Conservation (phyloP, 2,113 vertebrate genomes). For the Mastomys coucha region DNA sequence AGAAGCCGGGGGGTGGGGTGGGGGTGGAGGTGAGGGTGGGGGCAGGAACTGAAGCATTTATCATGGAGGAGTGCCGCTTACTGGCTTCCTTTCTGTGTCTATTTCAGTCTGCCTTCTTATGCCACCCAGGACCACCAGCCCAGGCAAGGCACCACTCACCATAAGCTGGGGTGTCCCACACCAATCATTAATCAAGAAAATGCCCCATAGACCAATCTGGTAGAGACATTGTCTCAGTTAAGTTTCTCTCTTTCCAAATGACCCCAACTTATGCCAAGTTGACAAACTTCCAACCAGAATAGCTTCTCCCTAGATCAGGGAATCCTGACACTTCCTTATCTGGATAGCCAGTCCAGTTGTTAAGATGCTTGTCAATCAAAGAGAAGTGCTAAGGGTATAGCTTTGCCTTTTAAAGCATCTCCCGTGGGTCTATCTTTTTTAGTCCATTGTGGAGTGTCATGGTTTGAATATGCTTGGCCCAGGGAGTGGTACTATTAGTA, state of each 20-base stretch:
- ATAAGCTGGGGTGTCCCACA: not conserved
- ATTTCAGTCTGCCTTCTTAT: not conserved
- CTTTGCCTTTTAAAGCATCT: not conserved
- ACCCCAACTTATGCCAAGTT: not conserved
- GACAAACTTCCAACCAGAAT: not conserved
- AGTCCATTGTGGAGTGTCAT: not conserved
- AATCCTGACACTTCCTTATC: not conserved
- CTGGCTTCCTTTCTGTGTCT: not conserved
- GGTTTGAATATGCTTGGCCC: not conserved
- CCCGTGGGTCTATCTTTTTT: not conserved
- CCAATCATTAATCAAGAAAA: not conserved
- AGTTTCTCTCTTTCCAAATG: not conserved
- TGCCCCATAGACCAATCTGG: not conserved
- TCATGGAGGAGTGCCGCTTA: not conserved
- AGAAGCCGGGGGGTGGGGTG: too few species aligned
- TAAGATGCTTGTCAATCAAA: not conserved
- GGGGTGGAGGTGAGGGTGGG: too few species aligned
- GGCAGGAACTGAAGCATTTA: not conserved
- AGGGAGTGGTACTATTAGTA: too few species aligned
- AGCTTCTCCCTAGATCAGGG: not conserved
- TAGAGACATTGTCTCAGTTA: not conserved
- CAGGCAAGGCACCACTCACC: not conserved
- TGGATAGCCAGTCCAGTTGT: not conserved
- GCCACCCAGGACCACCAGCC: not conserved
- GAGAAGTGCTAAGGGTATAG: accelerated